Percentiles rank a stretch among this genome's conserved stretches.
phyloP scores from a whole-genome alignment of 2,797 vertebrate species.

The Echeneis naucrates region DNA sequence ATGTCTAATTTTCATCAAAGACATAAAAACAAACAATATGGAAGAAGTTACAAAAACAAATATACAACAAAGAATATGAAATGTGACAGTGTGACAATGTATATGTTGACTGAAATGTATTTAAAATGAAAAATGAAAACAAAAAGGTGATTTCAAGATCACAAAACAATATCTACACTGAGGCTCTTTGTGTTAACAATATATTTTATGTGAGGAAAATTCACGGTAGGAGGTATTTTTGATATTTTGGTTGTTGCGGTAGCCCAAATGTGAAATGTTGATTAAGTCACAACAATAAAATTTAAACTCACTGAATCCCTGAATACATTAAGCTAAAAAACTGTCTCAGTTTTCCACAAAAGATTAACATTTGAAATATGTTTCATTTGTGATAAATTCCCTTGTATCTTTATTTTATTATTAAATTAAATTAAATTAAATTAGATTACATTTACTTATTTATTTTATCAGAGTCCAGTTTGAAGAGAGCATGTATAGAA shows the following conservation, averaged over 20 bases:
- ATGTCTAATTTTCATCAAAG: not conserved
- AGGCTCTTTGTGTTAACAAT: not conserved
- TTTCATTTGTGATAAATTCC: not conserved
- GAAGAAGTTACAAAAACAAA: not conserved
- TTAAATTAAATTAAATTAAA: too few species aligned
- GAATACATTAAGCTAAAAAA: too few species aligned
- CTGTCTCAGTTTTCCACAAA: not conserved
- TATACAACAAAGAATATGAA: not conserved
- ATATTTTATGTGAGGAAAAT: not conserved
- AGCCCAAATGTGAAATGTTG: not conserved
- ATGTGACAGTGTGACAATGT: not conserved
- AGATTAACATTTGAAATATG: not conserved
- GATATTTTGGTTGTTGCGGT: not conserved
- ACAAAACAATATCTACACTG: too few species aligned
- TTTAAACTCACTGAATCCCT: not conserved
- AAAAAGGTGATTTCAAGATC: too few species aligned
- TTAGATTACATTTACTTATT: too few species aligned
- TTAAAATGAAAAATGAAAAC: too few species aligned
- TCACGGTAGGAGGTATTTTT: not conserved
- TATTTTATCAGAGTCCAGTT: not conserved
- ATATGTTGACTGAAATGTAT: not conserved
- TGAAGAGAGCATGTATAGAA: not conserved
- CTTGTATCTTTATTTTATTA: too few species aligned
- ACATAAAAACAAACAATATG: not conserved
- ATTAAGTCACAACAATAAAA: not conserved